These are phyloP conservation scores for Embidobia sp. DNA, from an alignment of 2,888 invertebrate genomes.

Conservation along the genomic window DNA sequence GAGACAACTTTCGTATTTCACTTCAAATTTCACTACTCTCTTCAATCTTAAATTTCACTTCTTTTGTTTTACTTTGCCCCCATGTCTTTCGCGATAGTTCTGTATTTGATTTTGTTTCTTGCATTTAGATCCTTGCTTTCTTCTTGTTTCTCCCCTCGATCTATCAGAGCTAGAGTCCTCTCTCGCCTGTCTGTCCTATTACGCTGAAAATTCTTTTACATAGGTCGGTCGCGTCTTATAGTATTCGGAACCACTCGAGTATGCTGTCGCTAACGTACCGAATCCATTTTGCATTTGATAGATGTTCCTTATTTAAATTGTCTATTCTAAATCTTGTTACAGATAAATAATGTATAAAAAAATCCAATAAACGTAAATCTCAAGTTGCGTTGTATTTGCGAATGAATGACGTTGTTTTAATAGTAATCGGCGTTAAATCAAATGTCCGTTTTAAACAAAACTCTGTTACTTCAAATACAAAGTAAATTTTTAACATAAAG, in stretches of 20 bases:
- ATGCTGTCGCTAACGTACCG: not conserved
- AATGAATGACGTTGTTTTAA: constrained; percentile 3
- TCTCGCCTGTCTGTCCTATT: constrained; percentile 6
- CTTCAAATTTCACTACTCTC: too few relatives aligned
- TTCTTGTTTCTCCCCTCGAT: not conserved
- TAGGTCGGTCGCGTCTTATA: not conserved
- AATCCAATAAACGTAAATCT: too few relatives aligned
- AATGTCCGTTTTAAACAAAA: constrained; percentile 14
- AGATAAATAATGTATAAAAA: constrained; percentile 10
- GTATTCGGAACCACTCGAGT: constrained; percentile 2
- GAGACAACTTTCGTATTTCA: too few relatives aligned
- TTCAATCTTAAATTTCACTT: not conserved
- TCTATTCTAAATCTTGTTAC: not conserved
- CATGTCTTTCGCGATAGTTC: constrained; percentile 4
- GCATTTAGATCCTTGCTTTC: constrained; percentile 32
- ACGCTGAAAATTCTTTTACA: constrained; percentile 29
- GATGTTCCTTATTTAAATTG: constrained; percentile 13
- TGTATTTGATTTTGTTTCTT: constrained; percentile 22
- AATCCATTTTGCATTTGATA: constrained; percentile 21
- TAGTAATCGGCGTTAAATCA: constrained; percentile 6
- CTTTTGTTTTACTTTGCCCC: not conserved
- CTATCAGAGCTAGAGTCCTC: constrained; percentile 3
- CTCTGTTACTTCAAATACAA: constrained; percentile 7
- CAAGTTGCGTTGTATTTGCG: too few relatives aligned
- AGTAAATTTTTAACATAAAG: constrained; percentile 25